Evolutionary conservation across 1,140 invertebrate species (phyloP).

Genomic region (Trinorchestia longiramus): DNA sequence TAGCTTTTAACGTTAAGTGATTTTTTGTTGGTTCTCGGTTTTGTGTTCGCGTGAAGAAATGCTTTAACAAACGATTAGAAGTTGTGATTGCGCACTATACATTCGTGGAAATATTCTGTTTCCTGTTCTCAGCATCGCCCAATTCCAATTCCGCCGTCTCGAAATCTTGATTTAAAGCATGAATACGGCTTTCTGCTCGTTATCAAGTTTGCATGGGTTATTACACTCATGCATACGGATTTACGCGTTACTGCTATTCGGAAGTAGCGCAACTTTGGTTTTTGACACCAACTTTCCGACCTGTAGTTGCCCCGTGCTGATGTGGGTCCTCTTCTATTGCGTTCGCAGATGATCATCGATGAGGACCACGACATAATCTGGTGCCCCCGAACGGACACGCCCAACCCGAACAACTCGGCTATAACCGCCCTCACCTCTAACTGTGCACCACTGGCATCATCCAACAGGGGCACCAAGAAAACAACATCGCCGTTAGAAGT

Average conservation of each 20-base stretch:
- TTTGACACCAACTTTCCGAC: neutral
- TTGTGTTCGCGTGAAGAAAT: neutral
- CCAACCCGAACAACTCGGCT: neutral
- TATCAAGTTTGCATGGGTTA: neutral
- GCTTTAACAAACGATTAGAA: neutral
- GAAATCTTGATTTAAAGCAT: neutral
- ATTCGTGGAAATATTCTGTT: neutral
- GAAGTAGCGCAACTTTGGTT: neutral
- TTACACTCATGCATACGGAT: neutral
- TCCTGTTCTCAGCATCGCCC: neutral
- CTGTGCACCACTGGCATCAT: neutral
- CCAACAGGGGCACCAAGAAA: neutral
- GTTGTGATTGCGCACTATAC: neutral
- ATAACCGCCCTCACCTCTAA: neutral
- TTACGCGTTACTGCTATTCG: neutral
- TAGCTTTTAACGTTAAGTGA: neutral
- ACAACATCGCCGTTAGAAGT: neutral
- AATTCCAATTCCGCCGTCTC: neutral
- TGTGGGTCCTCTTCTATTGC: conserved; percentile 44
- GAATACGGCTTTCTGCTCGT: neutral
- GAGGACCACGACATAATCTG: conserved; percentile 40
- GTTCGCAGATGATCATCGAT: conserved; percentile 16
- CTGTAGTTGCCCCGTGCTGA: conserved; percentile 14
- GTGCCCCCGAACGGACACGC: neutral
- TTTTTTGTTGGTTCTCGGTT: neutral